Percentiles rank a stretch among this genome's conserved stretches.
These are phyloP conservation scores for Phocoena phocoena DNA, from an alignment of 2,113 vertebrate genomes.

Conservation along the genomic window DNA sequence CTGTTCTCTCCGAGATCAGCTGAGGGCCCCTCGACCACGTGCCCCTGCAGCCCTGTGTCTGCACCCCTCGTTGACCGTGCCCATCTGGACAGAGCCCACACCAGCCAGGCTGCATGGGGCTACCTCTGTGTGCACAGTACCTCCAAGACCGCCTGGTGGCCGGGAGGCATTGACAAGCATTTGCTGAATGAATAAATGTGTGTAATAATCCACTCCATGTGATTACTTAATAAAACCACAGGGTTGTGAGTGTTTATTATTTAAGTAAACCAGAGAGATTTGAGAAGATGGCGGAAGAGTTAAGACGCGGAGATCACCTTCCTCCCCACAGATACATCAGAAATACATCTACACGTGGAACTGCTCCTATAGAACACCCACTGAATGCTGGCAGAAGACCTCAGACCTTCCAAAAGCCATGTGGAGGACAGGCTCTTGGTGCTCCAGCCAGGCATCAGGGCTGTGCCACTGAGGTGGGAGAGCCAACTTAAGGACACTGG, in stretches of 20 bases:
- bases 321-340: too few relatives aligned
- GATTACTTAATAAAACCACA: background rate
- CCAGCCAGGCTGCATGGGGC: background rate
- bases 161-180: background rate
- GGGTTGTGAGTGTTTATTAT: background rate
- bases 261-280: background rate
- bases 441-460: too few relatives aligned
- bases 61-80: background rate
- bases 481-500: too few relatives aligned
- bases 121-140: accelerated
- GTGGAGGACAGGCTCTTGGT: too few relatives aligned
- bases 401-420: too few relatives aligned
- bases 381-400: too few relatives aligned
- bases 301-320: too few relatives aligned
- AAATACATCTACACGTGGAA: too few relatives aligned
- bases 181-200: background rate
- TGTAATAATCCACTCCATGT: background rate
- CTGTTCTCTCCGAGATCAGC: background rate
- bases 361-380: too few relatives aligned
- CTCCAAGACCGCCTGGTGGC: background rate
- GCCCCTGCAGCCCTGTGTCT: background rate
- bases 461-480: too few relatives aligned
- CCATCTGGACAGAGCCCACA: background rate
- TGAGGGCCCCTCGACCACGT: accelerated
- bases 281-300: too few relatives aligned